Conservation (phyloP, 2,888 invertebrate species). For the Meghimatium bilineatum region DNA sequence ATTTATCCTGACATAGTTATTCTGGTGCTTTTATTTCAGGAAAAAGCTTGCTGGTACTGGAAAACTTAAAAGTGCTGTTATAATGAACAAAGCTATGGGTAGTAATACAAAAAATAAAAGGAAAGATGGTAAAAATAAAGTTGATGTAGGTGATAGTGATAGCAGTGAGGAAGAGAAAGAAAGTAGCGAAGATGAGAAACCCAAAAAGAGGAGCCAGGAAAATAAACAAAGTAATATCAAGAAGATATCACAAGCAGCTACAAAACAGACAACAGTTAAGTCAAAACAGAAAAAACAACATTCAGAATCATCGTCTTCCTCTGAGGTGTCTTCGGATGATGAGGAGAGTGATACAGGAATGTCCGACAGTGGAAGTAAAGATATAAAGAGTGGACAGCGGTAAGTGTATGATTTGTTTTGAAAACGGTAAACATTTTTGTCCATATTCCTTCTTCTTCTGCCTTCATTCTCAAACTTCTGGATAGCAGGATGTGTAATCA, state of each 20-base stretch:
- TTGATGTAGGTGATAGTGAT: slow-evolving; percentile 11
- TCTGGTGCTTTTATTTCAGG: slow-evolving; percentile 53
- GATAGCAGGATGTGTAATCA: no score
- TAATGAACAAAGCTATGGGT: slow-evolving; percentile 68
- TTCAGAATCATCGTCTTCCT: not conserved
- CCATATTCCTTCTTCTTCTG: no score
- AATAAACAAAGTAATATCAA: slow-evolving; percentile 6
- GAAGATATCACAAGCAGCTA: not conserved
- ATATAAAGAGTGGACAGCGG: not conserved
- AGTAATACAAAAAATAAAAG: slow-evolving; percentile 43
- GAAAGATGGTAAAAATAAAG: not conserved
- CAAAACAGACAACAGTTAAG: slow-evolving; percentile 4
- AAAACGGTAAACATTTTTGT: no score
- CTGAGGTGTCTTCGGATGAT: not conserved
- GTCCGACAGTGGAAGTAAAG: not conserved
- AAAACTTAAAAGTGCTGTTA: slow-evolving; percentile 74
- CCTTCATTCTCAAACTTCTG: no score
- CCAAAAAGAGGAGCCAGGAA: not conserved
- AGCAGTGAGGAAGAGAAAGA: slow-evolving; percentile 29
- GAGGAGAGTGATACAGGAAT: not conserved
- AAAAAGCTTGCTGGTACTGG: slow-evolving; percentile 68
- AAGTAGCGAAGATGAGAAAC: not conserved
- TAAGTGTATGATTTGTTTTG: no score
- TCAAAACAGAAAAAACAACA: slow-evolving; percentile 6
- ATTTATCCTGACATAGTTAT: no score